Conservation (phyloP, 2,797 vertebrate species). For the Acridotheres tristis region DNA sequence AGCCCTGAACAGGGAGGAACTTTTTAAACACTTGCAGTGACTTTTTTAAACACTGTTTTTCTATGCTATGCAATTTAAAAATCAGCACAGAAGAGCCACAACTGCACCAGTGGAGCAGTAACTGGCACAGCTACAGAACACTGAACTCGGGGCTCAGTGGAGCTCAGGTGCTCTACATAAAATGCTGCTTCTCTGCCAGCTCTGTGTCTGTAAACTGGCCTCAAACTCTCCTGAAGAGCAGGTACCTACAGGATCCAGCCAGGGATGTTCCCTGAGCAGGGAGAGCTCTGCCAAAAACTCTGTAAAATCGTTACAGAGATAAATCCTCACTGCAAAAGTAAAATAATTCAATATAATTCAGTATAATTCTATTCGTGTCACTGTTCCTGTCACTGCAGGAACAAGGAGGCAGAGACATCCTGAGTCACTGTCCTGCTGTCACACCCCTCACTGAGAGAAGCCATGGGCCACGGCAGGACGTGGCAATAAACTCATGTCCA, state of each 20-base stretch:
- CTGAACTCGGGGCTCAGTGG: background rate
- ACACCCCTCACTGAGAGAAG: background rate
- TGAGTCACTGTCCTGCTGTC: background rate
- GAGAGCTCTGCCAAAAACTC: background rate
- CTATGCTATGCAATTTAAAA: background rate
- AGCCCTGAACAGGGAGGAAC: background rate
- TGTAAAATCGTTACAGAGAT: background rate
- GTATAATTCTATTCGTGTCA: no score
- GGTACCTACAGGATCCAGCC: background rate
- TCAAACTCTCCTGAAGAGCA: background rate
- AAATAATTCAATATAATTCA: background rate
- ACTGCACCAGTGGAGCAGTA: background rate
- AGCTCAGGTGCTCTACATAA: background rate
- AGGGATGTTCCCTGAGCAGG: accelerated
- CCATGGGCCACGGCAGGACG: background rate
- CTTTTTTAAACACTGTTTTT: background rate
- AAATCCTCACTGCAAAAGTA: background rate
- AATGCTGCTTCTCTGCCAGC: background rate
- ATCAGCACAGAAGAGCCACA: background rate
- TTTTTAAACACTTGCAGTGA: background rate
- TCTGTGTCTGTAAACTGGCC: background rate
- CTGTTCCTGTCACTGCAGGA: background rate
- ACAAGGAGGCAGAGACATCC: background rate
- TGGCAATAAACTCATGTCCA: background rate
- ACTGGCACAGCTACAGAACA: background rate